These are phyloP conservation scores for Oceanodroma tethys DNA, from an alignment of 2,113 vertebrate species.

Conservation along the genomic window DNA sequence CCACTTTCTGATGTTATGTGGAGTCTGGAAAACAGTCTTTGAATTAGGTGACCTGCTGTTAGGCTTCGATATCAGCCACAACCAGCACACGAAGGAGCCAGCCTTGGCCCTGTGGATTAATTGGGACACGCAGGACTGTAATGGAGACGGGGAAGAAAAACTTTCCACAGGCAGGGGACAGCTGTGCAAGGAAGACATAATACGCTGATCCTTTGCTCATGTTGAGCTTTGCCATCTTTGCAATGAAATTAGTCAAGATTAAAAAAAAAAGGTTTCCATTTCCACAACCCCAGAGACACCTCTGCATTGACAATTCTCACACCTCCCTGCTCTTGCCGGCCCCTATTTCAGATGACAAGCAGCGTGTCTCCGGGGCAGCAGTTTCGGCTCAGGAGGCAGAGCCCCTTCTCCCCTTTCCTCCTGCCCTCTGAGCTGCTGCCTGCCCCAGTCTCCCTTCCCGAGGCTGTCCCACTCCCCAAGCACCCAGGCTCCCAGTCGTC, in stretches of 20 bases:
- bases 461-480: background rate
- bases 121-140: background rate
- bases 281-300: background rate
- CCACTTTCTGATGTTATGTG: background rate
- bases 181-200: background rate
- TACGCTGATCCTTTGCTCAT: background rate
- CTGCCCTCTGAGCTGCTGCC: background rate
- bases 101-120: fast-evolving
- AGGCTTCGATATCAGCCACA: background rate
- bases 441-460: background rate
- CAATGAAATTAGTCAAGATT: background rate
- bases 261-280: background rate
- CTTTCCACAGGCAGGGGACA: background rate
- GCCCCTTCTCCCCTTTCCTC: background rate
- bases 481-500: background rate
- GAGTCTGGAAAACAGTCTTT: background rate
- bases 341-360: background rate
- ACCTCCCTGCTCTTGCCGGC: background rate
- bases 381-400: background rate
- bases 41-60: background rate
- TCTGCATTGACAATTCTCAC: background rate
- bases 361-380: background rate
- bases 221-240: background rate
- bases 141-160: background rate
- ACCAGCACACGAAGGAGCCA: background rate